These are phyloP conservation scores for Pseudonaja textilis DNA, from an alignment of 2,113 vertebrate genomes.

Conservation along the genomic window DNA sequence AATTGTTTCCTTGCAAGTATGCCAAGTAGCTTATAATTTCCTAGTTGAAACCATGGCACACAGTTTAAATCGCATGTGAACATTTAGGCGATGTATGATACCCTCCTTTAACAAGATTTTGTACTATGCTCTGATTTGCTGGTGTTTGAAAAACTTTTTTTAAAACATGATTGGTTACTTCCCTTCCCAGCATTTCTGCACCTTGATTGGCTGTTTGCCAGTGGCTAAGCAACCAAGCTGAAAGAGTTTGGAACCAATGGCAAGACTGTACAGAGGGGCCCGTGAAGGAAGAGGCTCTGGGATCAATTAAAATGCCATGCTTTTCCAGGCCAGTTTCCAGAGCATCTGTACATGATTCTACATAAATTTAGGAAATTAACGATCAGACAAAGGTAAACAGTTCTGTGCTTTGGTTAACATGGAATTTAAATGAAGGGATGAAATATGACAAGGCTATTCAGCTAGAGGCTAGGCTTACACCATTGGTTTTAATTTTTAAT, in stretches of 20 bases:
- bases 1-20: slow-evolving; percentile 29
- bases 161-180: slow-evolving; percentile 69
- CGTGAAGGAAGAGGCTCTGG: slow-evolving; percentile 68
- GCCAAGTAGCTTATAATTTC: slow-evolving; percentile 26
- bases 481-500: slow-evolving; percentile 67
- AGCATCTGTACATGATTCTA: slow-evolving; percentile 75
- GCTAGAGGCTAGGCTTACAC: slow-evolving; percentile 68
- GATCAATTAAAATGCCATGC: slow-evolving; percentile 83
- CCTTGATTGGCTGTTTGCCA: slow-evolving; percentile 60
- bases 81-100: slow-evolving; percentile 35
- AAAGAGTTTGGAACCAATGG: slow-evolving; percentile 61
- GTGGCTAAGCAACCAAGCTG: slow-evolving; percentile 66
- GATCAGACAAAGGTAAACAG: slow-evolving; percentile 76
- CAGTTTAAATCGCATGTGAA: slow-evolving; percentile 64
- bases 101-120: slow-evolving; percentile 65
- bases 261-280: slow-evolving; percentile 70
- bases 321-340: slow-evolving; percentile 75
- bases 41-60: slow-evolving; percentile 7
- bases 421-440: slow-evolving; percentile 74
- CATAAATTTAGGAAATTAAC: slow-evolving; percentile 81
- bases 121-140: slow-evolving; percentile 62
- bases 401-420: slow-evolving; percentile 75
- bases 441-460: slow-evolving; percentile 67
- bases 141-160: slow-evolving; percentile 60
- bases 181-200: slow-evolving; percentile 56